Evolutionary conservation across 2,888 invertebrate genomes (phyloP), one percentile per base, ranked within the genome.

Genomic region (Harpalus rubripes): DNA sequence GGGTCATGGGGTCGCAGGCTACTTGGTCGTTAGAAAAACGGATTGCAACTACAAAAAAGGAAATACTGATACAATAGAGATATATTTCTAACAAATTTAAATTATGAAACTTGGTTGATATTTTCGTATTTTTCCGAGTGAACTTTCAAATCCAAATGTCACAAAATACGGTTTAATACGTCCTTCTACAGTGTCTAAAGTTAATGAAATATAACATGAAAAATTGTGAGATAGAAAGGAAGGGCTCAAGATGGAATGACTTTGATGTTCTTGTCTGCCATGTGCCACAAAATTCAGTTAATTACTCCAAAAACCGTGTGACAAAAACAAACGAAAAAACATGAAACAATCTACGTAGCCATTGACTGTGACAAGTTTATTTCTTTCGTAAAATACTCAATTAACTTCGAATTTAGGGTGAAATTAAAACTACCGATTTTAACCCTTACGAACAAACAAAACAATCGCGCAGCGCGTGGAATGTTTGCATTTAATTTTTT

Each of bases 351-450:
- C 41, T 74, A 41, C 72, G 72, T 74, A 74, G 18, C 41, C 72
- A 74, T 7, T 22, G 15, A 74, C 15, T 74, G 72, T 74, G 72
- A 74, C 72, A 74, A 44, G 72, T 74, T 74, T 12, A 74, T 74
- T 74, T 74, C 72, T 74, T 74, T 10, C 22, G 18, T 18, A 74
- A 74, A 74, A 74, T 74, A 74, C 72, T 74, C 72, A 74, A 74
- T 74, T 74, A 74, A 74, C 72, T 74, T 41, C 44, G 72, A 44
- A 18, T 41, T 72, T 39, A 72, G 68, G 68, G 39, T 16, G 39
- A 41, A 72, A 72, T 72, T 72, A 41, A 41, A 72, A 41, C 72
- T 5, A 74, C 15, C 72, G 18, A 74, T 74, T 74, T 44, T 74
- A 44, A 44, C 44, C 41, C 44, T 74, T 74, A 44, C 41, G 18